A percentile compares a stretch with the other conserved stretches of the same genome.
Evolutionary conservation across 1,140 invertebrate genomes (phyloP).

Genomic region (Ips typographus): DNA sequence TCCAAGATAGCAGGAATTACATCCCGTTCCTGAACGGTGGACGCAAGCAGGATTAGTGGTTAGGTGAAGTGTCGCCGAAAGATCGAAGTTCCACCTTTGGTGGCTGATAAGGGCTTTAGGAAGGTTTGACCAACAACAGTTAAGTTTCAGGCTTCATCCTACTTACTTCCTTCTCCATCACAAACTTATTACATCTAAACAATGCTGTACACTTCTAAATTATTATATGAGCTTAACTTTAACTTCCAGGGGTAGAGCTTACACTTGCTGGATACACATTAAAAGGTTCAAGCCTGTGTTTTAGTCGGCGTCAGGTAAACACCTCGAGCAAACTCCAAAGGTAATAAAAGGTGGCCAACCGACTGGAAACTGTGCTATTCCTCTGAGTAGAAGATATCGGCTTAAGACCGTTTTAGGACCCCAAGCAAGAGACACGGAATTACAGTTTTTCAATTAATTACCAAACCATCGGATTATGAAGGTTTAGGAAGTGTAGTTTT

Average conservation of each 20-base stretch:
- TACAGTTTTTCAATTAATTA: constrained; percentile 36
- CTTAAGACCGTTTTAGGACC: constrained; percentile 33
- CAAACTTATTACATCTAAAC: neutral
- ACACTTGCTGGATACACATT: too few relatives aligned
- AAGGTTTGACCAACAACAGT: constrained; percentile 1
- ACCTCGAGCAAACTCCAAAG: constrained; percentile 19
- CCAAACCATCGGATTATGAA: constrained; percentile 22
- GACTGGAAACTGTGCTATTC: constrained; percentile 32
- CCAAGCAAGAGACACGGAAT: constrained; percentile 11
- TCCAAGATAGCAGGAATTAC: constrained; percentile 36
- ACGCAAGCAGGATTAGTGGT: constrained; percentile 33
- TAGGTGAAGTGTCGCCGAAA: constrained; percentile 32
- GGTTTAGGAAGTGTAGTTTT: neutral
- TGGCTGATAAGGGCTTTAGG: constrained; percentile 24
- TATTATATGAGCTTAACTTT: too few relatives aligned
- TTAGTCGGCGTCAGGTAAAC: constrained; percentile 12
- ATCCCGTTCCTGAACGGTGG: constrained; percentile 34
- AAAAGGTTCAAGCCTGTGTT: constrained; percentile 11
- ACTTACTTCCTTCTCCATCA: neutral
- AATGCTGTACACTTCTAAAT: too few relatives aligned
- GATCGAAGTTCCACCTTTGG: constrained; percentile 34
- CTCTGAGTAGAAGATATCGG: constrained; percentile 32
- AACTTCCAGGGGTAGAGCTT: too few relatives aligned
- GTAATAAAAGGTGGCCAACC: constrained; percentile 31
- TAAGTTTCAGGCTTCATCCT: constrained; percentile 7